A percentile compares a stretch with the other conserved stretches of the same genome.
phyloP scores from a whole-genome alignment of 2,888 invertebrate species.

The Parascotia fuliginaria region DNA sequence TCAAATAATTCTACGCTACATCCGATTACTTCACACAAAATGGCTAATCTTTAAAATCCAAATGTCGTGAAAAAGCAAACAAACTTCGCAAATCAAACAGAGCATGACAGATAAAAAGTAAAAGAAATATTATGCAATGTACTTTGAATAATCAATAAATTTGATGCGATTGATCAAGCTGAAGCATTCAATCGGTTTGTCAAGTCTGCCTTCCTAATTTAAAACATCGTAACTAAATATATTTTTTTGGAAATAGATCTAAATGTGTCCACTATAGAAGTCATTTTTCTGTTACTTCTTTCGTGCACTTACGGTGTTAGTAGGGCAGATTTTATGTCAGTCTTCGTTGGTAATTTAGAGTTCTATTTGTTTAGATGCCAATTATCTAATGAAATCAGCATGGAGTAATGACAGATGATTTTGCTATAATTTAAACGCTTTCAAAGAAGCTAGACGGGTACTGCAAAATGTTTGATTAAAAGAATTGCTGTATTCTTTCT shows the following conservation, averaged over 20 bases:
- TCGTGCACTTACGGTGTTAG: no score
- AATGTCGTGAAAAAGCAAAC: conserved; percentile 7
- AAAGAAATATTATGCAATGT: conserved; percentile 31
- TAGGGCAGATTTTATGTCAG: no score
- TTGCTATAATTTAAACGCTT: not conserved
- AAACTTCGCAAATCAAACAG: conserved; percentile 28
- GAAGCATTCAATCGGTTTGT: conserved; percentile 35
- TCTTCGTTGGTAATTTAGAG: conserved; percentile 27
- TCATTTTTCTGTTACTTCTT: no score
- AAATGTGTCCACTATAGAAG: no score
- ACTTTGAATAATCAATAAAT: conserved; percentile 44
- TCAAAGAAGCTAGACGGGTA: not conserved
- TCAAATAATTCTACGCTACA: not conserved
- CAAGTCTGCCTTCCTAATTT: no score
- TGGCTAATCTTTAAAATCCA: not conserved
- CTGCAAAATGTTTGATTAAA: not conserved
- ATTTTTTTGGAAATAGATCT: no score
- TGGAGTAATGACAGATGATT: not conserved
- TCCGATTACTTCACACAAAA: not conserved
- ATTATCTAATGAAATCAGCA: not conserved
- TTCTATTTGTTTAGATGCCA: conserved; percentile 2
- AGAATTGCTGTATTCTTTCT: not conserved
- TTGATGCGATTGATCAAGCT: conserved; percentile 20
- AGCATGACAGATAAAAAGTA: conserved; percentile 39
- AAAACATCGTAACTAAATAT: no score